Conservation (phyloP, 2,888 invertebrate genomes). For the Villa cingulata region DNA sequence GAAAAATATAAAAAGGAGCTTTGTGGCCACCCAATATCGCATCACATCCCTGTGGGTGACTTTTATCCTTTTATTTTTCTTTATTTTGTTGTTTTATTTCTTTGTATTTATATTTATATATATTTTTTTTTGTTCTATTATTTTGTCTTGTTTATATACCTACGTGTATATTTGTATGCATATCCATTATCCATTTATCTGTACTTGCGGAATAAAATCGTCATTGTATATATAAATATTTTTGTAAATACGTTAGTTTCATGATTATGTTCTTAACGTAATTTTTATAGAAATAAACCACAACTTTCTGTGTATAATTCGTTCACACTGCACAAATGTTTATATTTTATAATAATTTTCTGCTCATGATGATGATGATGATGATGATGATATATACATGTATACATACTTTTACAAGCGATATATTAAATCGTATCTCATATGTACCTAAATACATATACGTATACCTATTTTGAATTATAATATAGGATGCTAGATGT, state of each 20-base stretch:
- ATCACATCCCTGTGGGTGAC: constrained; percentile 11
- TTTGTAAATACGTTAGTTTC: neutral
- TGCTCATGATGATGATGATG: too few species aligned
- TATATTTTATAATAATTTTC: too few species aligned
- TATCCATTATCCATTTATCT: too few species aligned
- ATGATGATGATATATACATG: too few species aligned
- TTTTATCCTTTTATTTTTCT: constrained; percentile 9
- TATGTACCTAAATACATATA: too few species aligned
- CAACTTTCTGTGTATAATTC: too few species aligned
- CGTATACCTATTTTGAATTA: neutral
- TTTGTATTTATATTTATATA: neutral
- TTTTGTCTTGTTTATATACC: neutral
- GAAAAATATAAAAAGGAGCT: constrained; percentile 10
- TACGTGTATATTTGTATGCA: too few species aligned
- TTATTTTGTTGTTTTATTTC: neutral
- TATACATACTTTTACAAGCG: too few species aligned
- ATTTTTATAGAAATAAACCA: too few species aligned
- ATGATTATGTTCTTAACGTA: neutral
- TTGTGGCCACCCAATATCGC: constrained; percentile 12
- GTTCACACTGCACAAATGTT: too few species aligned
- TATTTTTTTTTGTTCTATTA: neutral
- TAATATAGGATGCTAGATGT: neutral
- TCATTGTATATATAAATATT: neutral
- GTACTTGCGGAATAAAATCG: neutral
- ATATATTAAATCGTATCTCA: neutral